Conservation (phyloP, 2,888 invertebrate genomes). For the Ophion costatus region DNA sequence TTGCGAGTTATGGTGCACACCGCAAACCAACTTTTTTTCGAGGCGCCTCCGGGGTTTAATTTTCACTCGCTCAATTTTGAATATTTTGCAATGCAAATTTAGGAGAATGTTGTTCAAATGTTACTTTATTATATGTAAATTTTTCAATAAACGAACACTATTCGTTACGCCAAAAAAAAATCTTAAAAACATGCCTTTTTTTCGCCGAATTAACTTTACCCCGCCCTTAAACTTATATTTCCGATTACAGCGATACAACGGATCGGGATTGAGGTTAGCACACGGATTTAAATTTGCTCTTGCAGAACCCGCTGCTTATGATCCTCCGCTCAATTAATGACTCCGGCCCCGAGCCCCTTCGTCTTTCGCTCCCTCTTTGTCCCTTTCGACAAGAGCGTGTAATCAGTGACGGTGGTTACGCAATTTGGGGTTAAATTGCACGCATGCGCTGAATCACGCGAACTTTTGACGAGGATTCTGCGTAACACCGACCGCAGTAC, state of each 20-base stretch:
- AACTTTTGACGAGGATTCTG: background rate
- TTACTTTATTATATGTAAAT: too few relatives aligned
- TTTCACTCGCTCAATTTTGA: too few relatives aligned
- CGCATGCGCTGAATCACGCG: slow-evolving; percentile 64
- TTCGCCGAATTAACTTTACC: too few relatives aligned
- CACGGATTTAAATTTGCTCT: slow-evolving; percentile 6
- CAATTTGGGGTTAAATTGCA: slow-evolving; percentile 78
- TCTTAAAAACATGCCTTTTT: too few relatives aligned
- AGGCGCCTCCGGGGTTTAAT: too few relatives aligned
- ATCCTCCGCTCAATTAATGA: slow-evolving; percentile 78
- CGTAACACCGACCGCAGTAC: slow-evolving; percentile 10
- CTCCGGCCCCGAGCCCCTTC: slow-evolving; percentile 64
- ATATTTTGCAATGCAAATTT: too few relatives aligned
- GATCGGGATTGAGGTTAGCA: slow-evolving; percentile 17
- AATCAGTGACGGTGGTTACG: slow-evolving; percentile 72
- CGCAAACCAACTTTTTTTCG: too few relatives aligned
- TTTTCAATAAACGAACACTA: too few relatives aligned
- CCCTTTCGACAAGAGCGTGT: slow-evolving; percentile 27
- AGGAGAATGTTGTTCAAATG: too few relatives aligned
- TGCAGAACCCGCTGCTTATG: slow-evolving; percentile 70
- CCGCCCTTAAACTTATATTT: slow-evolving; percentile 27
- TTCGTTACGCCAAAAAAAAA: too few relatives aligned
- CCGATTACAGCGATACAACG: slow-evolving; percentile 35
- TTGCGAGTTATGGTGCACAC: too few relatives aligned
- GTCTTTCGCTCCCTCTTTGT: slow-evolving; percentile 43